Evolutionary conservation across 2,113 vertebrate genomes (phyloP).

Genomic region (Taxidea taxus): DNA sequence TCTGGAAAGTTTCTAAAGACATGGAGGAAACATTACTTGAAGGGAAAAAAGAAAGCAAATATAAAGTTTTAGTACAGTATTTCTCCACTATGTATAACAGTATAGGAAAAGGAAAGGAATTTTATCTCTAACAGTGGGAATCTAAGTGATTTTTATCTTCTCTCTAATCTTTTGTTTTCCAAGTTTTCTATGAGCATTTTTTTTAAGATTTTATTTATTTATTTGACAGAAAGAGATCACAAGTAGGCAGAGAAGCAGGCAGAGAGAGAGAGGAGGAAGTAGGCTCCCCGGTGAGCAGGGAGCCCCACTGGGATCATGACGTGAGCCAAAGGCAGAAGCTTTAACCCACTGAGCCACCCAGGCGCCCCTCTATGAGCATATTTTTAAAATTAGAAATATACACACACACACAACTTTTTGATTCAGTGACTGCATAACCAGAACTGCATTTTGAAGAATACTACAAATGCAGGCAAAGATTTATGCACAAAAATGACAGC

Average conservation of each 20-base stretch:
- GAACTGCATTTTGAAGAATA: not conserved
- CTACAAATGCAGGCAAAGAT: not conserved
- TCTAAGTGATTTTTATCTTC: not conserved
- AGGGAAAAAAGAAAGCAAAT: not conserved
- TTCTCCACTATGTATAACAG: not conserved
- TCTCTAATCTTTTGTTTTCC: not conserved
- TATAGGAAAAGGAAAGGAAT: not conserved
- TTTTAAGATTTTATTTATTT: no score
- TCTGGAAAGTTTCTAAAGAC: not conserved
- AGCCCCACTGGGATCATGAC: no score
- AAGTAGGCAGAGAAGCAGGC: no score
- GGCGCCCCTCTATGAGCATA: not conserved
- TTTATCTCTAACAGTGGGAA: not conserved
- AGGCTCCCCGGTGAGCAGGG: no score
- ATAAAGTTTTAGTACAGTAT: not conserved
- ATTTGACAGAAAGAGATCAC: no score
- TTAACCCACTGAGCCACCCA: no score
- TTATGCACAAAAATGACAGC: not conserved
- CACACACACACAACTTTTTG: not conserved
- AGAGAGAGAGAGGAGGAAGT: no score
- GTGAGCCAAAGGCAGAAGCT: no score
- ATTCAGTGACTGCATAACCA: not conserved
- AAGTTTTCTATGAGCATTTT: not conserved
- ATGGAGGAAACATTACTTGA: not conserved
- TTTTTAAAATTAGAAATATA: conserved; percentile 1